phyloP scores from a whole-genome alignment of 2,888 invertebrate species.

The Craniophora ligustri region DNA sequence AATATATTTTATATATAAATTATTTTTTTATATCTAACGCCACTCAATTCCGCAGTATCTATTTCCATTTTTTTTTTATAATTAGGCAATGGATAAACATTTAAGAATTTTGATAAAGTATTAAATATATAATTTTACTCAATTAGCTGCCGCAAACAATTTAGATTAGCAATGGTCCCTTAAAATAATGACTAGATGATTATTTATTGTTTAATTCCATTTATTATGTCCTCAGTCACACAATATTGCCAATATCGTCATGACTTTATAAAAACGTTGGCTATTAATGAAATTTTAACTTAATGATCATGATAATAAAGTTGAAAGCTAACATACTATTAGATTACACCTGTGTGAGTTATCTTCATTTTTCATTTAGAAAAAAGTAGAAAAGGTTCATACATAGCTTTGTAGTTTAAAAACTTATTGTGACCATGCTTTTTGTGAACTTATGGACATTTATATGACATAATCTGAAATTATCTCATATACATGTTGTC shows the following conservation, averaged over 20 bases:
- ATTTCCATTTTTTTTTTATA: not conserved
- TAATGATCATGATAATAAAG: not conserved
- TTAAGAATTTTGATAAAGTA: slow-evolving; percentile 1
- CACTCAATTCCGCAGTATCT: slow-evolving; percentile 6
- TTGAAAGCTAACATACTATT: too few relatives aligned
- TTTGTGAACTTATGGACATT: too few relatives aligned
- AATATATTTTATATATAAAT: not conserved
- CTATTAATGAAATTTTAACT: not conserved
- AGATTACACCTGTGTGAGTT: too few relatives aligned
- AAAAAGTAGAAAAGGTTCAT: too few relatives aligned
- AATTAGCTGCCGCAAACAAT: slow-evolving; percentile 44
- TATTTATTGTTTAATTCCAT: slow-evolving; percentile 10
- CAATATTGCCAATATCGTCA: not conserved
- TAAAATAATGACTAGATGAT: slow-evolving; percentile 45
- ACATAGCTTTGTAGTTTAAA: too few relatives aligned
- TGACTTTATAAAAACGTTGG: not conserved
- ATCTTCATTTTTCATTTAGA: not conserved
- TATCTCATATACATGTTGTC: too few relatives aligned
- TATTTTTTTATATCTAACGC: not conserved
- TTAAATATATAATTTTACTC: slow-evolving; percentile 3
- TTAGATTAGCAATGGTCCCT: slow-evolving; percentile 57
- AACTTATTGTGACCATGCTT: too few relatives aligned
- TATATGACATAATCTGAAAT: too few relatives aligned
- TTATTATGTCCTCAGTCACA: slow-evolving; percentile 4
- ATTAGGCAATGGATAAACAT: slow-evolving; percentile 12